Conservation (phyloP, 1,140 invertebrate species). For the Radopholus similis region DNA sequence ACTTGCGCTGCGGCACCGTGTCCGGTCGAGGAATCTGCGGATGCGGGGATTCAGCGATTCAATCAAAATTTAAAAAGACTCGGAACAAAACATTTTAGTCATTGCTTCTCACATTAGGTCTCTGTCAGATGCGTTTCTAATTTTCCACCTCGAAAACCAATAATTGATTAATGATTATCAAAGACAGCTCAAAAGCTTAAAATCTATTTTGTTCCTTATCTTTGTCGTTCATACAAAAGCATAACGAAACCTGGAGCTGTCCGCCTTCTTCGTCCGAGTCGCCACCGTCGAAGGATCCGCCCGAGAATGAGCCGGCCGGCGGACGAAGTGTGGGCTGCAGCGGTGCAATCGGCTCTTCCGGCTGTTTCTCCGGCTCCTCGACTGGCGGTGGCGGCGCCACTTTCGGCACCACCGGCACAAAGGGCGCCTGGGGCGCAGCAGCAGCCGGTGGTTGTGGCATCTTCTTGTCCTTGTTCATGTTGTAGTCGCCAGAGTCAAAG, state of each 20-base stretch:
- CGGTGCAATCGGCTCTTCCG: slow-evolving; percentile 3
- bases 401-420: slow-evolving; percentile 10
- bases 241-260: slow-evolving; percentile 12
- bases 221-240: too few relatives aligned
- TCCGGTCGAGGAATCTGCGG: slow-evolving; percentile 52
- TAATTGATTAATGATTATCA: too few relatives aligned
- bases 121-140: too few relatives aligned
- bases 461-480: slow-evolving; percentile 56
- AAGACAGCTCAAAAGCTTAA: too few relatives aligned
- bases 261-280: slow-evolving; percentile 32
- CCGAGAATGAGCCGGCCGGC: slow-evolving; percentile 3
- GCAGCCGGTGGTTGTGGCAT: slow-evolving; percentile 13
- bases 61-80: too few relatives aligned
- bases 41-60: too few relatives aligned
- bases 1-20: slow-evolving; percentile 57
- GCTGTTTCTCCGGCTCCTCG: slow-evolving; percentile 2
- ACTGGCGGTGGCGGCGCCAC: not conserved
- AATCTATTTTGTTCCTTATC: too few relatives aligned
- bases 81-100: too few relatives aligned
- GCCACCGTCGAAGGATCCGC: slow-evolving; percentile 19
- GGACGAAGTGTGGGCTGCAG: slow-evolving; percentile 1
- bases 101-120: too few relatives aligned
- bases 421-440: not conserved
- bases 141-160: too few relatives aligned
- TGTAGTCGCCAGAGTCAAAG: slow-evolving; percentile 59